These are phyloP conservation scores for Frankliniella intonsa DNA, from an alignment of 2,888 invertebrate species.

Conservation along the genomic window DNA sequence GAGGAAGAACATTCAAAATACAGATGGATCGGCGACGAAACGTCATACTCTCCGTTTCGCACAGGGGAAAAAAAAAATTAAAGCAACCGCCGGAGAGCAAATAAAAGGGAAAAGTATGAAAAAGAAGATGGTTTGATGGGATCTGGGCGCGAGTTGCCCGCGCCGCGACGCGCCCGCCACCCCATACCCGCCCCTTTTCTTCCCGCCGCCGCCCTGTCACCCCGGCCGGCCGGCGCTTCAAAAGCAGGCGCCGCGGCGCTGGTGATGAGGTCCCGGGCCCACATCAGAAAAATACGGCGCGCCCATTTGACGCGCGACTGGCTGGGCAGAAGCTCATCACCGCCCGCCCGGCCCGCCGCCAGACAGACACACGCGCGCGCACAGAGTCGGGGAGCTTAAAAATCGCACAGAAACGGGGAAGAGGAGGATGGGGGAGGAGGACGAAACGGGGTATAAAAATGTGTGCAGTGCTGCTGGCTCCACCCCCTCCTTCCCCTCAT, in stretches of 20 bases:
- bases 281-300: conserved; percentile 19
- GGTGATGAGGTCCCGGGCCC: background rate
- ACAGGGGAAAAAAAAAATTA: too few relatives aligned
- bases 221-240: conserved; percentile 7
- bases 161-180: background rate
- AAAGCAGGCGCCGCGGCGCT: background rate
- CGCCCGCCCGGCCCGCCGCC: background rate
- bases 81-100: too few relatives aligned
- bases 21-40: background rate
- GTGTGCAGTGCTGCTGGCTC: background rate
- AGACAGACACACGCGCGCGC: background rate
- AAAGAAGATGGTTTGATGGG: too few relatives aligned
- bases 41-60: background rate
- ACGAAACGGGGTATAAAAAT: conserved; percentile 19
- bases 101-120: too few relatives aligned
- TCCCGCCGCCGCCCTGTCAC: background rate
- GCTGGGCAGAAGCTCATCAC: background rate
- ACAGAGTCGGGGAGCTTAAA: background rate
- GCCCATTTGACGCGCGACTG: background rate
- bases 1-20: conserved; percentile 7
- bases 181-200: background rate
- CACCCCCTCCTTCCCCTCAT: conserved; percentile 14
- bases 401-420: conserved; percentile 11
- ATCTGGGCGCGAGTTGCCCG: background rate
- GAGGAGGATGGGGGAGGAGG: background rate